phyloP scores from a whole-genome alignment of 2,888 invertebrate genomes.

The Geotrupes spiniger region DNA sequence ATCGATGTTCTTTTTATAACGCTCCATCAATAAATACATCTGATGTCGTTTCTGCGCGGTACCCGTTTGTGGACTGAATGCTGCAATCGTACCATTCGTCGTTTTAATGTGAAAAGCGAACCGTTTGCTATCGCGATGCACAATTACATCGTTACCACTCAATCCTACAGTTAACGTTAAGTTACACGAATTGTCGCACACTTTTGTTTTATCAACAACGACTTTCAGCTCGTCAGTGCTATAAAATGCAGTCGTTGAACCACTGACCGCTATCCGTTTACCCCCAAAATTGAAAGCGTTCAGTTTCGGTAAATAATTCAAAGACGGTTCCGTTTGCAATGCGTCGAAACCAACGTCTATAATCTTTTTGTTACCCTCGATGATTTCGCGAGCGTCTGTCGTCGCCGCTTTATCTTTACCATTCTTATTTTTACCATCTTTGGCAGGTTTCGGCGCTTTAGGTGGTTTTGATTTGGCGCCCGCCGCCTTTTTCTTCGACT shows the following conservation, averaged over 20 bases:
- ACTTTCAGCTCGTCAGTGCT: conserved; percentile 18
- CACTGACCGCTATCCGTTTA: conserved; percentile 8
- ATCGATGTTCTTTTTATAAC: no score
- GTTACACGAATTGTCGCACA: neutral
- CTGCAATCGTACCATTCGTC: conserved; percentile 13
- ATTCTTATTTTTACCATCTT: conserved; percentile 8
- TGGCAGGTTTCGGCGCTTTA: conserved; percentile 3
- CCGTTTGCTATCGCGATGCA: neutral
- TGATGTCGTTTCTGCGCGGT: neutral
- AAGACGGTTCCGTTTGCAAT: neutral
- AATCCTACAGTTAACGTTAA: neutral
- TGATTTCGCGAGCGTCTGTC: conserved; percentile 10
- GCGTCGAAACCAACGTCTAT: conserved; percentile 5
- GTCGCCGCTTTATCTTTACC: conserved; percentile 1
- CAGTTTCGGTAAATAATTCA: conserved; percentile 7
- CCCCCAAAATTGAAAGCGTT: conserved; percentile 14
- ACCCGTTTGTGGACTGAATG: conserved; percentile 8
- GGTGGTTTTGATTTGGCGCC: neutral
- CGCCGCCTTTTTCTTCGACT: neutral
- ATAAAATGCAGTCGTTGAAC: conserved; percentile 17
- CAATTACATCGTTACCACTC: no score
- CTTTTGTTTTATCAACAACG: conserved; percentile 9
- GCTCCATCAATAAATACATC: neutral
- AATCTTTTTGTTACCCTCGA: conserved; percentile 13
- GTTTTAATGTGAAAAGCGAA: conserved; percentile 16